A percentile compares a stretch with the other conserved stretches of the same genome.
These are phyloP conservation scores for Synergus gifuensis DNA, from an alignment of 2,888 invertebrate species.

Conservation along the genomic window DNA sequence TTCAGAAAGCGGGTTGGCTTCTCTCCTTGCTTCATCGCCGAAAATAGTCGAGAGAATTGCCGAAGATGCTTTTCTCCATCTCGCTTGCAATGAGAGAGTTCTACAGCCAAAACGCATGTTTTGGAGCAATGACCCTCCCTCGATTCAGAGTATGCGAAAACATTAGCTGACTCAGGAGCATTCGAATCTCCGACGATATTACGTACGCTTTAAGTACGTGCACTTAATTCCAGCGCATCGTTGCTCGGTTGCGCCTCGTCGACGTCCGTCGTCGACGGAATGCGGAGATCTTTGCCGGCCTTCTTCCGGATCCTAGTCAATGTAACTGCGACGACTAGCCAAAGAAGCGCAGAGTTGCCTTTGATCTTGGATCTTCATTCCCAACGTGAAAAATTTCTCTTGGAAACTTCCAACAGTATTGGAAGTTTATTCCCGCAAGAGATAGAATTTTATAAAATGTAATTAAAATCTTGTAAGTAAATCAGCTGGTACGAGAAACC, in stretches of 20 bases:
- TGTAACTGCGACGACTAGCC: conserved; percentile 30
- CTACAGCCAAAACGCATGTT: conserved; percentile 62
- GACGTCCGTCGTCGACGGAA: conserved; percentile 48
- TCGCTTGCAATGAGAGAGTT: conserved; percentile 44
- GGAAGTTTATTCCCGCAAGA: no score
- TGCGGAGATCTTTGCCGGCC: conserved; percentile 47
- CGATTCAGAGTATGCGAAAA: conserved; percentile 59
- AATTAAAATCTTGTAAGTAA: not conserved
- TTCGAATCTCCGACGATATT: conserved; percentile 46
- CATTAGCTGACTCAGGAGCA: conserved; percentile 56
- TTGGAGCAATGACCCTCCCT: conserved; percentile 73
- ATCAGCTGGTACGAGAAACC: no score
- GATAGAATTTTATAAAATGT: not conserved
- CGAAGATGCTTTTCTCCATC: conserved; percentile 57
- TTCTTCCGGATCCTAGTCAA: conserved; percentile 53
- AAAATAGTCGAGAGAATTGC: conserved; percentile 71
- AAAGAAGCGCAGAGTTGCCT: conserved; percentile 22
- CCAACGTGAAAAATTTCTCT: not conserved
- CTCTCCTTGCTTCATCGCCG: conserved; percentile 66
- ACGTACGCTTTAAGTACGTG: conserved; percentile 58
- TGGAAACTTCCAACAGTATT: no score
- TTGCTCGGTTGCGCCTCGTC: conserved; percentile 49
- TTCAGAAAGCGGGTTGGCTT: not conserved
- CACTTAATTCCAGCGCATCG: conserved; percentile 58
- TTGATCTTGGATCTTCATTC: conserved; percentile 26